Evolutionary conservation across 2,888 invertebrate genomes (phyloP), one percentile per base, ranked within the genome.

Genomic region (Cenopis cana): DNA sequence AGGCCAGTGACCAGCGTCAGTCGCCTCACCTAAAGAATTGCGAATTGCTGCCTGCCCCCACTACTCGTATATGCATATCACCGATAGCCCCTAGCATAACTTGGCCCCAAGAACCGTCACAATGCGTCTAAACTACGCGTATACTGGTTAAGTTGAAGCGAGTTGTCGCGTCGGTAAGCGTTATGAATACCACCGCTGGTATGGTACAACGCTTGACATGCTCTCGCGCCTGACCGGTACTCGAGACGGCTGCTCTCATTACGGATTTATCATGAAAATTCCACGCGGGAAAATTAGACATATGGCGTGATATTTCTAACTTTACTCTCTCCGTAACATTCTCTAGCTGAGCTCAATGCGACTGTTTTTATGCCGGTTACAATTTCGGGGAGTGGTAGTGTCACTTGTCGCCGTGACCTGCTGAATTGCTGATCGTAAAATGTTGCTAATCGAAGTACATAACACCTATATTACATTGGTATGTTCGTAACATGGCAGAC

Each of bases 151-250:
- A 8, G 1, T 8, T n/a, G 46, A 46, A n/a, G 24, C 33, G n/a
- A 0, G 46, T 1, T 2, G 1, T n/a, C 14, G n/a, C 6, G 1
- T n/a, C 14, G n/a, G 5, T 5, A n/a, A 46, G 41, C 46, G 46
- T 46, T 8, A n/a, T 46, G n/a, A 46, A 46, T 46, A 8, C n/a
- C 46, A 46, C 5, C 73, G 76, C 75, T 75, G 66, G 76, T 76
- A 69, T 69, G 61, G 69, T 50, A 70, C 72, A 76, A 76, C 78
- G 76, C 73, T 69, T 74, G 74, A 74, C 78, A 72, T 80, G 81
- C 79, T 76, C 82, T 75, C 69, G 79, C 81, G 81, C 74, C 74
- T 56, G 18, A 75, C 77, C 78, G 78, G 78, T 78, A 79, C 76
- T 71, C 46, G 54, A 60, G 64, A 56, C 55, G 61, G 72, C 64